Base-by-base conservation (phyloP, 2,797 vertebrate genomes). In the Protosalanx chinensis region DNA sequence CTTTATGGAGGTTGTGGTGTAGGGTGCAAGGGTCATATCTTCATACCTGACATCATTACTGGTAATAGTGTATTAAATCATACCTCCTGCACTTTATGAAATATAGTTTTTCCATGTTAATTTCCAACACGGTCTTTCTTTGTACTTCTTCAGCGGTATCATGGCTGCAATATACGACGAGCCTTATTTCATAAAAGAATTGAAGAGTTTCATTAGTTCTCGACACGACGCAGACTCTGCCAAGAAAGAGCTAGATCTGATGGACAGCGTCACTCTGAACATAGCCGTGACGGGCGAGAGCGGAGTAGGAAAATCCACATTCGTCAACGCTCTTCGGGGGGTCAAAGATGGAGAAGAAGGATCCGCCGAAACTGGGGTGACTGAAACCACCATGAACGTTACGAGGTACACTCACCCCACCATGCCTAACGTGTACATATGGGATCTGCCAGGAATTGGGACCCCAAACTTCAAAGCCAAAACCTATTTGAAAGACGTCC, bases 371-470 rank as follows among this genome's bases (percentile, higher is more conserved):
- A 79, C 78, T 16, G 78, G 73, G 13, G 65, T 71, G 16, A 71
- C 65, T 6, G 78, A 82, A 67, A 81, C 84, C 63, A 82, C 75
- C 7, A 73, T 33, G 57, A n/a, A 62, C 27, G 8, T 61, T 16
- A 49, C 15, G 0, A 23, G 37, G 18, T 82, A 81, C 59, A 59
- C 37, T 10, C 74, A 83, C 35, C 72, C 78, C 27, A 51, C 16
- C 33, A 61, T 79, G 70, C 67, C 81, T 30, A 76, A 74, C 15
- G 78, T 85, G 3, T 68, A 53, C 32, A 18, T 83, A 20, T 83
- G 78, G 78, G 80, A 83, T 53, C 64, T 83, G 59, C 81, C 84
- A 35, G 84, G 74, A 61, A 79, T 77, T 23, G 82, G 82, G 53
- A 78, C 59, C 5, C 67, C 77, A 7, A 84, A 81, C 13, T 81